Conservation (phyloP, 2,888 invertebrate species). For the Aethes cnicana region DNA sequence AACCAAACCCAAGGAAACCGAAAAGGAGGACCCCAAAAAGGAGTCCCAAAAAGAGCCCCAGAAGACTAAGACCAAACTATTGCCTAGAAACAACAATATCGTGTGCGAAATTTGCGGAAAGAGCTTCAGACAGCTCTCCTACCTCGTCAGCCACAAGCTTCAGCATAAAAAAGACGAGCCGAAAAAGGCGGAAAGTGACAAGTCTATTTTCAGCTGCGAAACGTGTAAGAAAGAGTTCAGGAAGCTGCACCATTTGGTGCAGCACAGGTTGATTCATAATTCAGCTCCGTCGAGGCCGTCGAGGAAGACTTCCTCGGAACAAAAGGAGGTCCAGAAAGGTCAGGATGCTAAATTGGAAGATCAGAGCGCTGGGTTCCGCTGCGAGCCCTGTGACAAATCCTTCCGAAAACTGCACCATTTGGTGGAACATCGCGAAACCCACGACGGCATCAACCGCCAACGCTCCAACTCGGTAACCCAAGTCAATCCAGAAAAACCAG, state of each 20-base stretch:
- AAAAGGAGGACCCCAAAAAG: constrained; percentile 44
- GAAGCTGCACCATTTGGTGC: constrained; percentile 74
- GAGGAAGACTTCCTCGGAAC: constrained; percentile 66
- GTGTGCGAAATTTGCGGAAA: constrained; percentile 75
- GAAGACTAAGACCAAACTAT: constrained; percentile 45
- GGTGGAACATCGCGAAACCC: constrained; percentile 77
- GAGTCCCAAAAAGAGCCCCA: constrained; percentile 46
- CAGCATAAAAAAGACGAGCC: constrained; percentile 62
- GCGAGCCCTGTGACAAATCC: constrained; percentile 78
- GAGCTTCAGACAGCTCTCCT: constrained; percentile 73
- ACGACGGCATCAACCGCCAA: constrained; percentile 69
- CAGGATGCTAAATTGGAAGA: constrained; percentile 55
- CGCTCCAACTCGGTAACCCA: constrained; percentile 44
- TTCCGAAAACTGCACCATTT: constrained; percentile 77
- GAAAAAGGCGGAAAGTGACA: constrained; percentile 50
- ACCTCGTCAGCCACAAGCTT: constrained; percentile 68
- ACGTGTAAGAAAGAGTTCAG: constrained; percentile 75
- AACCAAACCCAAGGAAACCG: constrained; percentile 51
- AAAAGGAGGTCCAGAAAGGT: constrained; percentile 50
- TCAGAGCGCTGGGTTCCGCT: constrained; percentile 69
- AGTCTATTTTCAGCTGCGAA: constrained; percentile 67
- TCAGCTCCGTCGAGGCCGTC: constrained; percentile 47
- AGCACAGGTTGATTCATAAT: constrained; percentile 72
- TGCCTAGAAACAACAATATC: constrained; percentile 47
- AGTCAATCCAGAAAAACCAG: constrained; percentile 44